Evolutionary conservation across 2,888 invertebrate species (phyloP).

Genomic region (Dolomedes plantarius): DNA sequence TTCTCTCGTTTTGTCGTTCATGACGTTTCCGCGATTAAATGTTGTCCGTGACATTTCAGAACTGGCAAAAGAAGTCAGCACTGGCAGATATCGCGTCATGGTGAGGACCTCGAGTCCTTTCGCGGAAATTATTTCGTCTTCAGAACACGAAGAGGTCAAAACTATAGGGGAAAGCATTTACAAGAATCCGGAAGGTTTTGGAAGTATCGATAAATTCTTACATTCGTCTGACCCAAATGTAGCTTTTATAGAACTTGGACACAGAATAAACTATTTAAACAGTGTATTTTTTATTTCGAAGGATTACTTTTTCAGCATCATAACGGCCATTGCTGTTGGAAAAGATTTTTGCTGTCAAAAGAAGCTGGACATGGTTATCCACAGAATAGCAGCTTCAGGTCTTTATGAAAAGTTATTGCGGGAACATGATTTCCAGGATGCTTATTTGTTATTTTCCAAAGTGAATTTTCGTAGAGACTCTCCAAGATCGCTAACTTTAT

Average conservation of each 20-base stretch:
- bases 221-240: not conserved
- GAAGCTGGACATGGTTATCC: not conserved
- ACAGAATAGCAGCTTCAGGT: not conserved
- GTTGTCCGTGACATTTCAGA: not conserved
- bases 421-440: not conserved
- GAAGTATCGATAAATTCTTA: not conserved
- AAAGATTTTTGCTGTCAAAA: not conserved
- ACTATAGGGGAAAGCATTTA: not conserved
- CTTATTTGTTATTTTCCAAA: no score
- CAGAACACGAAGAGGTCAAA: not conserved
- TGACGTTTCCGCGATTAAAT: not conserved
- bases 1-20: not conserved
- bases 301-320: not conserved
- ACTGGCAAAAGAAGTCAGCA: not conserved
- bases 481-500: no score
- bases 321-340: not conserved
- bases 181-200: not conserved
- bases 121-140: not conserved
- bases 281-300: not conserved
- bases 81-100: not conserved
- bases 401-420: not conserved
- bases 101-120: not conserved
- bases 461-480: no score
- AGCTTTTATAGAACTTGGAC: not conserved
- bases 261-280: not conserved